A percentile compares a stretch with the other conserved stretches of the same genome.
Conservation (phyloP, 2,797 vertebrate genomes). For the Sphaeramia orbicularis region DNA sequence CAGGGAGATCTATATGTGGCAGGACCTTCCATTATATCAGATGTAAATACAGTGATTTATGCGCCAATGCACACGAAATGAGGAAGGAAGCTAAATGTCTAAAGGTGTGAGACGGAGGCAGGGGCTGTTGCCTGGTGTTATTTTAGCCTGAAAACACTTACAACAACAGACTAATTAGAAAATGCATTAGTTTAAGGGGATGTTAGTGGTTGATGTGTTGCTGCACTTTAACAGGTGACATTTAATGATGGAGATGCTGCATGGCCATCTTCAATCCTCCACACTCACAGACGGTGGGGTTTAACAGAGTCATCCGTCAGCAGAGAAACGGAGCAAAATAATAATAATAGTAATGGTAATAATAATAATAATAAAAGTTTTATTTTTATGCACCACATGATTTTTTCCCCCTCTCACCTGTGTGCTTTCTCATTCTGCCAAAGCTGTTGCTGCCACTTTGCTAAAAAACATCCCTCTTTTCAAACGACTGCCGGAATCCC, state of each 20-base stretch:
- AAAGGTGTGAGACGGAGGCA: no score
- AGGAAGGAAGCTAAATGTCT: constrained; percentile 8
- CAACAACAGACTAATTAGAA: no score
- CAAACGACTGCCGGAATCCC: constrained; percentile 76
- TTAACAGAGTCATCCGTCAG: constrained; percentile 10
- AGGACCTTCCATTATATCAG: constrained; percentile 41
- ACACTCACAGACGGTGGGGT: no score
- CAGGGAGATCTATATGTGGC: constrained; percentile 50
- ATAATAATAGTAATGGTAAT: no score
- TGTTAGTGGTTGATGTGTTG: no score
- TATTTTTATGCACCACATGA: constrained; percentile 24
- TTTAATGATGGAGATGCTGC: constrained; percentile 17
- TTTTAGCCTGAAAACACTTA: no score
- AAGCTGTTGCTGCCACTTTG: constrained; percentile 10
- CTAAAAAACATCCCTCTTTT: constrained; percentile 22
- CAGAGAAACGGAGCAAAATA: neutral
- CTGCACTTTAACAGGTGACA: constrained; percentile 26
- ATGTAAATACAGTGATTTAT: constrained; percentile 49
- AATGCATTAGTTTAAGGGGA: no score
- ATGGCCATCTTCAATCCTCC: no score
- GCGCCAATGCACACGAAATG: constrained; percentile 14
- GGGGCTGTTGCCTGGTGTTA: no score
- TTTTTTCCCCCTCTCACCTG: constrained; percentile 29
- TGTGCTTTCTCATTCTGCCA: neutral
- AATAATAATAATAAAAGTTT: no score